Base-by-base conservation (phyloP, 2,888 invertebrate species). In the Lingula anatina region DNA sequence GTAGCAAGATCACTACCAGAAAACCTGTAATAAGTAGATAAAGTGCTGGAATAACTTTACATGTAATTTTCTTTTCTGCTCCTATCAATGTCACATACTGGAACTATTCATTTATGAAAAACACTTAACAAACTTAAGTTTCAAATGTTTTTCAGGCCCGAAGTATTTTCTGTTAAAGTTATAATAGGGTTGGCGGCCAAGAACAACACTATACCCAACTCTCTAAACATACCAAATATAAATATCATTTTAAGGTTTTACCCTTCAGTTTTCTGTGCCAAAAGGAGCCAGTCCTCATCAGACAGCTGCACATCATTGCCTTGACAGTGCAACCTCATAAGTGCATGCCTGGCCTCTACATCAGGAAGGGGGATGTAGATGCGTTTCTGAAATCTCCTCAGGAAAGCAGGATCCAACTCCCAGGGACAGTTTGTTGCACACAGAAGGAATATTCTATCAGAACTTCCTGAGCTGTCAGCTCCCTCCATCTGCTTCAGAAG, bases 401-500 rank as follows among this genome's bases (percentile, higher is more conserved):
- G 61, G 57, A 83, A 82, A 1, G 83, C 84, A 0, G 79, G 66
- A 60, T 84, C 84, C 25, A 84, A 68, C 53, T 84, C 83, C 83
- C 83, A 83, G 0, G 84, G 84, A 59, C 83, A 83, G 66, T 84
- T 84, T 2, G 83, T 84, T 18, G 83, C 83, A 60, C 81, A 81
- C 24, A 83, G 68, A 18, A 83, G 62, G 54, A 82, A 73, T 53
- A 78, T 64, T 27, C 61, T 59, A 31, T 67, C 65, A 9, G 56
- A 48, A 31, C 49, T 47, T 12, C 46, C 53, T 20, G 65, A 56
- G 48, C 60, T 69, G 47, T 67, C 66, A 46, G 70, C 68, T 37
- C 72, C 74, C 56, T 81, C 79, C 64, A 83, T 74, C 66, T 83
- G 82, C 49, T 78, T 79, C 61, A 83, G 75, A 9, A 83, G 69